Conservation (phyloP, 2,888 invertebrate genomes). For the Tigriopus californicus region DNA sequence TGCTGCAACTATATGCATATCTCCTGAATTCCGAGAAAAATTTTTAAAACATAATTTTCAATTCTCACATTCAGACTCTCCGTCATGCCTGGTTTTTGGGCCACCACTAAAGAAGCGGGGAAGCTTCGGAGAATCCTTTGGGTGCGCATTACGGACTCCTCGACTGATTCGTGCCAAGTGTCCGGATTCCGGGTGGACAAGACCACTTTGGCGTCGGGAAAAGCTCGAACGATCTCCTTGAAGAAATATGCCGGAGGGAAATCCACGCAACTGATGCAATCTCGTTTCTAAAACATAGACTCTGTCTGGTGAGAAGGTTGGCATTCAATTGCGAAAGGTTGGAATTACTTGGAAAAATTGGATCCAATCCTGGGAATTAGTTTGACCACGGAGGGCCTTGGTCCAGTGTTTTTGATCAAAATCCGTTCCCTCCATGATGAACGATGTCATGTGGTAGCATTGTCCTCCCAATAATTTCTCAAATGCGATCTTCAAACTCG, state of each 20-base stretch:
- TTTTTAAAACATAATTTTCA: too few relatives aligned
- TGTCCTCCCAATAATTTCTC: not conserved
- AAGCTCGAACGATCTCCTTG: not conserved
- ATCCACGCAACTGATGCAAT: not conserved
- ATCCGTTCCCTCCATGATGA: not conserved
- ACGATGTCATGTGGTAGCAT: not conserved
- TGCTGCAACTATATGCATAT: too few relatives aligned
- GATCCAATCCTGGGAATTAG: too few relatives aligned
- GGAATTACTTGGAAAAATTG: too few relatives aligned
- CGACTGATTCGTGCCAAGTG: not conserved
- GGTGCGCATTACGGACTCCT: not conserved
- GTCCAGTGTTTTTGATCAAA: not conserved
- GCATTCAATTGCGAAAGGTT: not conserved
- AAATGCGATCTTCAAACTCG: not conserved
- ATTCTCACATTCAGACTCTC: too few relatives aligned
- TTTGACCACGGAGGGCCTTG: not conserved
- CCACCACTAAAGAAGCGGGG: too few relatives aligned
- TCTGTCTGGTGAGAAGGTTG: not conserved
- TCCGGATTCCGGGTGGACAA: not conserved
- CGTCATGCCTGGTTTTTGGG: too few relatives aligned
- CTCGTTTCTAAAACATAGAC: not conserved
- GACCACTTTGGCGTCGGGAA: not conserved
- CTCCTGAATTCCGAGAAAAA: too few relatives aligned
- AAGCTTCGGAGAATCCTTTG: too few relatives aligned
- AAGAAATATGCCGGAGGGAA: not conserved